Evolutionary conservation across 2,888 invertebrate genomes (phyloP).

Genomic region (Dinocampus coccinellae): DNA sequence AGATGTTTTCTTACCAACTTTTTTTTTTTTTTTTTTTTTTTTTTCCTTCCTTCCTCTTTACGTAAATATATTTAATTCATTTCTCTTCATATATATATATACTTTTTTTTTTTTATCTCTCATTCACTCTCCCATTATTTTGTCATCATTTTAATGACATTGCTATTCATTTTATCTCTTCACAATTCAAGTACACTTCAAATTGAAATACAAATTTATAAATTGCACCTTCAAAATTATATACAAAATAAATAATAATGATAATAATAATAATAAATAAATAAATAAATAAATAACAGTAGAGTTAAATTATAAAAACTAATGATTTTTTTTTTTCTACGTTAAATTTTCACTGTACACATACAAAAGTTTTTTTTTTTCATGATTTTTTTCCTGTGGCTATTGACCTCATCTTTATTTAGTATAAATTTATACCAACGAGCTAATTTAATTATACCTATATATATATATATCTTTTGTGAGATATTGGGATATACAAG

Average conservation of each 20-base stretch:
- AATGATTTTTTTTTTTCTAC: not conserved
- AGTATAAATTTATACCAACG: conserved; percentile 41
- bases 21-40: conserved; percentile 37
- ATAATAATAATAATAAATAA: too few species aligned
- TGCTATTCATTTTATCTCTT: not conserved
- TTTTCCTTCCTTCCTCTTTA: too few species aligned
- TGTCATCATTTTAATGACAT: not conserved
- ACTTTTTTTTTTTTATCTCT: conserved; percentile 32
- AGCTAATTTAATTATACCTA: conserved; percentile 55
- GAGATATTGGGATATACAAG: not conserved
- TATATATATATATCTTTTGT: too few species aligned
- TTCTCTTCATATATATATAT: too few species aligned
- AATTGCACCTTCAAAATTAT: not conserved
- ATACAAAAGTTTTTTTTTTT: too few species aligned
- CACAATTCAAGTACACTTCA: not conserved
- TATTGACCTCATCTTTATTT: conserved; percentile 44
- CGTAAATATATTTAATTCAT: not conserved
- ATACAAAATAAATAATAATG: too few species aligned
- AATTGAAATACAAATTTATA: not conserved
- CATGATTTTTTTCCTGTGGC: not conserved
- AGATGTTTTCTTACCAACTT: conserved; percentile 37
- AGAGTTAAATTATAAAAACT: not conserved
- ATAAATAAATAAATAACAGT: not conserved
- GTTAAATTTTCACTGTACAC: not conserved
- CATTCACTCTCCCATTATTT: not conserved